Evolutionary conservation across 2,113 vertebrate species (phyloP), one percentile per base, ranked within the genome.

Genomic region (Zapornia atra): DNA sequence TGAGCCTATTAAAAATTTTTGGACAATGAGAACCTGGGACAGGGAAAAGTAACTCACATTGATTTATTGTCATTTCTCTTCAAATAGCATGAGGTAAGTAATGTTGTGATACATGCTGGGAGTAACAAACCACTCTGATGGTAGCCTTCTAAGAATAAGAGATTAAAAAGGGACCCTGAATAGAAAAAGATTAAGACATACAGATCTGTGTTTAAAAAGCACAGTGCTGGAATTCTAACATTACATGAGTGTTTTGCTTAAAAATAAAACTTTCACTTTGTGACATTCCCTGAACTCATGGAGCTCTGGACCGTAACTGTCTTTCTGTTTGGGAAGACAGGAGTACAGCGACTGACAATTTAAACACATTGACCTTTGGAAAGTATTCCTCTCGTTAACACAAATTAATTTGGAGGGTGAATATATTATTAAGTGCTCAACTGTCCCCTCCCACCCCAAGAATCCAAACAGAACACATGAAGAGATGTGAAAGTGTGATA

Each of bases 381-480:
- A 65, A 25, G 34, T 44, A 51, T 40, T 81, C 5, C 18, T 82
- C 11, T 53, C 80, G 10, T 44, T 87, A 77, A 76, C 11, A 89
- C 60, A 65, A 72, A 51, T 20, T 26, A 12, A 28, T 61, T 51
- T 87, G 11, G 14, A 17, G 13, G 12, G 5, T 70, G 25, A 48
- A 34, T 54, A 46, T 44, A 72, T 36, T 59, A 38, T 65, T 38
- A 9, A 83, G 28, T 33, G 15, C 53, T 82, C 54, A 70, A 26
- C 2, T 3, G 1, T 15, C 9, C 18, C 2, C 7, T 24, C 2
- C 6, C 7, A 10, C 42, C 14, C 42, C 20, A 65, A 48, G 25
- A 64, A 18, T 11, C 31, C n/a, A 28, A 14, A 11, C 15, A 63
- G 64, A 85, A 60, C 34, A 86, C 11, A 25, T 66, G 7, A 91